A percentile compares a stretch with the other conserved stretches of the same genome.
phyloP scores from a whole-genome alignment of 2,888 invertebrate species.

The Caenorhabditis sp. region DNA sequence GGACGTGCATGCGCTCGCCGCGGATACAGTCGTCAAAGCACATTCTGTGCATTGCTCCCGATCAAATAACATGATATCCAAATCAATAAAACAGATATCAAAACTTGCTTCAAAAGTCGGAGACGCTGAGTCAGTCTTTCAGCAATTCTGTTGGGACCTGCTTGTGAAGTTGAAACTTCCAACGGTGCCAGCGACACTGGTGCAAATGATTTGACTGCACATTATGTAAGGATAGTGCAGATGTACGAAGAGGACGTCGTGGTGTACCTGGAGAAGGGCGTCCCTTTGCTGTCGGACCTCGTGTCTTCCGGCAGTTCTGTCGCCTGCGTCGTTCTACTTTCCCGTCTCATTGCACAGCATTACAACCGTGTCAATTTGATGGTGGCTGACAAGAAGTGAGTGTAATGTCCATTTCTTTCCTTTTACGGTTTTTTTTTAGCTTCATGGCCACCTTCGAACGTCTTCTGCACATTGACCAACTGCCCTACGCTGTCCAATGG shows the following conservation, averaged over 20 bases:
- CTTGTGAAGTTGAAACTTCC: conserved; percentile 76
- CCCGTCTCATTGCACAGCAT: conserved; percentile 55
- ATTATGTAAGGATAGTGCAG: conserved; percentile 71
- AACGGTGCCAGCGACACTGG: conserved; percentile 43
- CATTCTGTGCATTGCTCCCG: conserved; percentile 76
- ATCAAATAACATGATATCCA: conserved; percentile 75
- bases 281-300: conserved; percentile 59
- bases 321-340: conserved; percentile 58
- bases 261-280: conserved; percentile 55
- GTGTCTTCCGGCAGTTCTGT: conserved; percentile 64
- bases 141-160: conserved; percentile 78
- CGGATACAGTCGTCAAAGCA: conserved; percentile 75
- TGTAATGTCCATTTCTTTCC: neutral
- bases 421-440: conserved; percentile 50
- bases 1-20: conserved; percentile 71
- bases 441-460: conserved; percentile 72
- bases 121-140: conserved; percentile 76
- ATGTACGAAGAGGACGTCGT: conserved; percentile 64
- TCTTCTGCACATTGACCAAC: conserved; percentile 74
- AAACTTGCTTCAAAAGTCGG: conserved; percentile 75
- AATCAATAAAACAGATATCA: conserved; percentile 70
- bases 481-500: conserved; percentile 73
- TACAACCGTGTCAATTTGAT: conserved; percentile 45
- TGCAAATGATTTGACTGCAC: conserved; percentile 73
- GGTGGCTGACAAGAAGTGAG: conserved; percentile 56